Base-by-base conservation (phyloP, 2,797 vertebrate genomes). In the Poeciliopsis infans region DNA sequence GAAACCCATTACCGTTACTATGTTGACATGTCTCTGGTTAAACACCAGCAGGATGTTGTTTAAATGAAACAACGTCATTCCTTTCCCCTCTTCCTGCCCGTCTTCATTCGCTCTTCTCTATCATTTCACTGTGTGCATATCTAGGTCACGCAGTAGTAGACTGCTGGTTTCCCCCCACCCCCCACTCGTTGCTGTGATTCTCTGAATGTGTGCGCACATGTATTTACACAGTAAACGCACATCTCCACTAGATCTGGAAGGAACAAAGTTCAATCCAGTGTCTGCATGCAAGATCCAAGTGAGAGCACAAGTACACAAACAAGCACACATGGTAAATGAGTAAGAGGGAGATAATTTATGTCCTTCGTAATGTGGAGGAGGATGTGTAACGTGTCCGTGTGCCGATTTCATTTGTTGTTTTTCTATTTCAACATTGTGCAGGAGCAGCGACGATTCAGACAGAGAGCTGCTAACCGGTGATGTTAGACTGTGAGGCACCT, bases 151-250 rank as follows among this genome's bases (percentile, higher is more conserved):
- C 85, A 86, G 86, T 76, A 72, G 86, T 80, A 84, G 86, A 81
- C 79, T 78, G 89, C 72, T 81, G 87, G 4, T 5, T 31, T 16
- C 76, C 85, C 76, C 85, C 7, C 84, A 0, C 6, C 15, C 25
- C 15, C 25, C 68, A 5, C 82, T 85, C 43, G 45, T 79, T 16
- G 55, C 85, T 81, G 77, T 75, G 74, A 77, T 78, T 91, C 85
- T 86, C 77, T 88, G 84, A 75, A 46, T 81, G 72, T 41, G 79
- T 57, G 51, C 49, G 55, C 23, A 72, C 71, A 15, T 87, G 82
- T 89, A 85, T 94, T 91, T 93, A 87, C 89, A 87, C 88, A 90
- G 82, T 83, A 87, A 92, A 91, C 89, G 92, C 89, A 90, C 87
- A 89, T 83, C 83, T 88, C 76, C 79, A 74, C 79, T 75, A 84